A percentile compares a stretch with the other conserved stretches of the same genome.
Conservation (phyloP, 2,888 invertebrate species). For the Apodemia mormo region DNA sequence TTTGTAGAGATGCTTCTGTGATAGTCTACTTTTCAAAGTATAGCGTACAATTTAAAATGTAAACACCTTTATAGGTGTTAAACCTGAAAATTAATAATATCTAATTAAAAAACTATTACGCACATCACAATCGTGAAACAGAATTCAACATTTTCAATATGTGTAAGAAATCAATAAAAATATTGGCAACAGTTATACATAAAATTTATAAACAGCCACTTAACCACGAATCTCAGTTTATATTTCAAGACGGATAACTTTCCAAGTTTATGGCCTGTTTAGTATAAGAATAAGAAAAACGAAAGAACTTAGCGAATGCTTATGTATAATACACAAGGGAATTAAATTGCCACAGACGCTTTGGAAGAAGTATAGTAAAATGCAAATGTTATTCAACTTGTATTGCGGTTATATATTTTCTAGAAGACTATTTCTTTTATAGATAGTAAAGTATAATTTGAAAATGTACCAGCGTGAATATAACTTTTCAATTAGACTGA, state of each 20-base stretch:
- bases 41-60: no score
- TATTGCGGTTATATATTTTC: conserved; percentile 5
- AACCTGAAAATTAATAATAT: no score
- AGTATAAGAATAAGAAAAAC: conserved; percentile 18
- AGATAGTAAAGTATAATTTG: background rate
- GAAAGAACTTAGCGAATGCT: conserved; percentile 11
- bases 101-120: no score
- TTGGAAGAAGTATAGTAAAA: conserved; percentile 6
- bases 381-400: conserved; percentile 13
- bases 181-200: background rate
- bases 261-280: conserved; percentile 14
- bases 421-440: background rate
- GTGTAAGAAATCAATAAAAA: background rate
- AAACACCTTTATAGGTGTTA: no score
- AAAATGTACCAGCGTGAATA: no score
- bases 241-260: conserved; percentile 10
- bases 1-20: no score
- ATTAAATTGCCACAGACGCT: conserved; percentile 17
- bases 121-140: no score
- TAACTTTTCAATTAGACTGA: no score
- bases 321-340: conserved; percentile 14
- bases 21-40: no score
- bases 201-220: background rate
- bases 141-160: no score
- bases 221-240: conserved; percentile 16